Conservation (phyloP, 2,797 vertebrate species). For the Parambassis ranga region DNA sequence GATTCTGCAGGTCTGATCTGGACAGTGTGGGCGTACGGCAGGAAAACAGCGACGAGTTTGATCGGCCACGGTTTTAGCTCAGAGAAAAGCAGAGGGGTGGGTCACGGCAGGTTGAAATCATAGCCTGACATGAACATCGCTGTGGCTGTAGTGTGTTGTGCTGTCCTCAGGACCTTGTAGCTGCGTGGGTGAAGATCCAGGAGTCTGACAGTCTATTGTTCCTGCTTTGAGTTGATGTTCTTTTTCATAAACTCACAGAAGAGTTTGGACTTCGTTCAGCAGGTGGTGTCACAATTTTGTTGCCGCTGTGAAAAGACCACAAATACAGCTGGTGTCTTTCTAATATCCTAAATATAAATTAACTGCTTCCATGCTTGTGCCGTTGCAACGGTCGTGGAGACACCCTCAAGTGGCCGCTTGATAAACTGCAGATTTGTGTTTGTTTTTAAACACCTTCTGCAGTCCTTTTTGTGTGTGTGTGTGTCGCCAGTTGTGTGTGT, state of each 20-base stretch:
- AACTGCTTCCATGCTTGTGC: too few relatives aligned
- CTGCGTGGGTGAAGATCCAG: background rate
- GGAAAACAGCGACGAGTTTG: background rate
- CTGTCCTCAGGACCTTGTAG: constrained; percentile 6
- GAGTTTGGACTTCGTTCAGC: too few relatives aligned
- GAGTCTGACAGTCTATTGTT: background rate
- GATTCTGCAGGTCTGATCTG: too few relatives aligned
- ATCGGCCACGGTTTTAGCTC: constrained; percentile 4
- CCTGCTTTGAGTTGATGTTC: background rate
- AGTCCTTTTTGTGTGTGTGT: too few relatives aligned
- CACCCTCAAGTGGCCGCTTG: too few relatives aligned
- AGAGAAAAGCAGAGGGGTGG: constrained; percentile 8
- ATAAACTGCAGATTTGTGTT: constrained; percentile 3
- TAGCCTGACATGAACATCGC: background rate
- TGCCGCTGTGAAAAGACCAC: too few relatives aligned
- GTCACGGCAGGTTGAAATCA: background rate
- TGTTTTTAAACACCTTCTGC: background rate
- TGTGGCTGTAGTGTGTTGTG: constrained; percentile 11
- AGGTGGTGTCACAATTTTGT: too few relatives aligned
- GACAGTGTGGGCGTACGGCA: background rate
- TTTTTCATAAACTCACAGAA: too few relatives aligned
- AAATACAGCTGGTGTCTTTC: too few relatives aligned
- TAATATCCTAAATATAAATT: too few relatives aligned
- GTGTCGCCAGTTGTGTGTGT: background rate
- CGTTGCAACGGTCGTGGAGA: too few relatives aligned